Percentiles rank a stretch among this genome's conserved stretches.
Evolutionary conservation across 2,797 vertebrate species (phyloP).

Genomic region (Spinus olivaceus): DNA sequence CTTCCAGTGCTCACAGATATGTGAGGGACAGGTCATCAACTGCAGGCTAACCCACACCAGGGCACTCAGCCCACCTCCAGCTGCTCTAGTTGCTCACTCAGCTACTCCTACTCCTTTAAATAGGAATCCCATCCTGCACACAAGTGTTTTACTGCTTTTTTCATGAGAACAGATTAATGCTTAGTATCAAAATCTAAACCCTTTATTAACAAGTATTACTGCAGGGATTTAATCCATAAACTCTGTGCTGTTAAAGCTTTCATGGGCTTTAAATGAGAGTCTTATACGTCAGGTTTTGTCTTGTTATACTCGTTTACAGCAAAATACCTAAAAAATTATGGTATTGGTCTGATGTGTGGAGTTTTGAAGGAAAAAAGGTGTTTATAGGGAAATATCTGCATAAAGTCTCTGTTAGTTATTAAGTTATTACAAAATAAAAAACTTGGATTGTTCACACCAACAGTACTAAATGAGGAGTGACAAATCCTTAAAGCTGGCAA

Average conservation of each 20-base stretch:
- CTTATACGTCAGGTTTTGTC: neutral
- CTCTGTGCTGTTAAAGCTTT: neutral
- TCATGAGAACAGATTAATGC: neutral
- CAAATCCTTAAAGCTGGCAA: conserved; percentile 59
- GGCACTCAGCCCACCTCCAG: neutral
- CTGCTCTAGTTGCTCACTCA: neutral
- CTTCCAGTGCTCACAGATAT: fast-evolving
- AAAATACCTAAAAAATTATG: neutral
- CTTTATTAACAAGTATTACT: neutral
- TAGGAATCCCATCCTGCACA: neutral
- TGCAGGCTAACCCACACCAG: neutral
- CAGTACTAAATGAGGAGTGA: conserved; percentile 42
- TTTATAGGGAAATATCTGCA: neutral
- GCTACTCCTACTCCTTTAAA: neutral
- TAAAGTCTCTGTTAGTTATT: neutral
- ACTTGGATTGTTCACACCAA: neutral
- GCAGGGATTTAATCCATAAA: neutral
- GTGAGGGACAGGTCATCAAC: neutral
- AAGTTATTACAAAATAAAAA: conserved; percentile 14
- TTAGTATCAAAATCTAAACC: neutral
- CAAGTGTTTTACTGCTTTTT: neutral
- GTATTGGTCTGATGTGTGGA: neutral
- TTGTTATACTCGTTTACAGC: neutral
- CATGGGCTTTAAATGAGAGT: neutral
- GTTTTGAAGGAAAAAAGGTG: neutral